Conservation (phyloP, 2,797 vertebrate genomes). For the Leptoclinus maculatus region DNA sequence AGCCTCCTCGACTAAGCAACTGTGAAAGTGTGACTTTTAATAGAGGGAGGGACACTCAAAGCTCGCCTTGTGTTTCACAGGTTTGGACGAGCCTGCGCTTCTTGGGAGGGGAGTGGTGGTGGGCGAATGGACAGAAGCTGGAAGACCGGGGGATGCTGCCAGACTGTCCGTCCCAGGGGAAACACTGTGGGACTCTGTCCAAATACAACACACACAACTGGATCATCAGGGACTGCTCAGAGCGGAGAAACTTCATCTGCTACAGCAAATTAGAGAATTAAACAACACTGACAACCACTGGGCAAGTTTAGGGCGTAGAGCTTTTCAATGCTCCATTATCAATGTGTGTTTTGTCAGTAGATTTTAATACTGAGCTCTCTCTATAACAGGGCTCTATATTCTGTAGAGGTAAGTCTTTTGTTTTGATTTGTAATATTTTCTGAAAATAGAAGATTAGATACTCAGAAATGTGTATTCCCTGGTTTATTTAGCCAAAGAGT, state of each 20-base stretch:
- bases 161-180: slow-evolving; percentile 25
- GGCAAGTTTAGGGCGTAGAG: neutral
- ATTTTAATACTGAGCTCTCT: neutral
- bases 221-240: slow-evolving; percentile 52
- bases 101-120: slow-evolving; percentile 57
- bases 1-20: neutral
- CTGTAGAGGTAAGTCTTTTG: neutral
- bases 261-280: accelerated
- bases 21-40: neutral
- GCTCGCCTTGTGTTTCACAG: slow-evolving; percentile 38
- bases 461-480: neutral
- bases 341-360: neutral
- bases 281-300: neutral
- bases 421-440: neutral
- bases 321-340: neutral
- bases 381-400: neutral
- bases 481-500: neutral
- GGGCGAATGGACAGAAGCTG: slow-evolving; percentile 8
- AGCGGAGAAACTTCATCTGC: slow-evolving; percentile 66
- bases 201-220: neutral
- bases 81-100: slow-evolving; percentile 62
- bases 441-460: neutral
- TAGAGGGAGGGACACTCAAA: neutral
- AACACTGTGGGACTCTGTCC: slow-evolving; percentile 58
- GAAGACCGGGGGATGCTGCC: neutral